Evolutionary conservation across 2,113 vertebrate genomes (phyloP).

Genomic region (Murina feae): DNA sequence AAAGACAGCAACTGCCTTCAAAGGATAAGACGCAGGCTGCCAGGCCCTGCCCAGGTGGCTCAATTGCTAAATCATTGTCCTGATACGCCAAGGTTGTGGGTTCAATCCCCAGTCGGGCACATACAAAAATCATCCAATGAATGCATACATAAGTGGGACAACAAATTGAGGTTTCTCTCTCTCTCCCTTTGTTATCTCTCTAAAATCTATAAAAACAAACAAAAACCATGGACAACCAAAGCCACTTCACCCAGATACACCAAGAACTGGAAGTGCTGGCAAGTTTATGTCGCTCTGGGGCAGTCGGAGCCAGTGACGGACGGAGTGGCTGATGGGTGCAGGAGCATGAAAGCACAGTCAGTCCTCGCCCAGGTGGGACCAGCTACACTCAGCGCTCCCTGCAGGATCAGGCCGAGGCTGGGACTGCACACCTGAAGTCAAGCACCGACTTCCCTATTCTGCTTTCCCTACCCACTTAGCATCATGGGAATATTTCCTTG

Average conservation of each 20-base stretch:
- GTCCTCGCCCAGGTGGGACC: no score
- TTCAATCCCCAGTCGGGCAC: background rate
- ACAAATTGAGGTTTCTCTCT: background rate
- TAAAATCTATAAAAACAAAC: background rate
- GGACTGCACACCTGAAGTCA: background rate
- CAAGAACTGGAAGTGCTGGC: background rate
- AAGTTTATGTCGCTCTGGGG: background rate
- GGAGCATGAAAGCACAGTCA: no score
- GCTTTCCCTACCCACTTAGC: background rate
- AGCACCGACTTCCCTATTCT: background rate
- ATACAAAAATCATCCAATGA: background rate
- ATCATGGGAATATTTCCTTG: background rate
- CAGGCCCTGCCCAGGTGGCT: background rate
- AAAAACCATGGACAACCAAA: background rate
- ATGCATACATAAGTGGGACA: background rate
- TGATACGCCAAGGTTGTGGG: background rate
- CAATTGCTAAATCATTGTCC: background rate
- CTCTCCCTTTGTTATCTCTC: background rate
- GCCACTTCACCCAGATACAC: background rate
- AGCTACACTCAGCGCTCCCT: background rate
- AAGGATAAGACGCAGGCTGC: background rate
- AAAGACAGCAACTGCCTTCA: background rate
- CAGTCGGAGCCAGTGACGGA: no score
- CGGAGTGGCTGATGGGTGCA: no score
- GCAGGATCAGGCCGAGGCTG: background rate